These are phyloP conservation scores for Narcine bancroftii DNA, from an alignment of 2,113 vertebrate genomes.

Conservation along the genomic window DNA sequence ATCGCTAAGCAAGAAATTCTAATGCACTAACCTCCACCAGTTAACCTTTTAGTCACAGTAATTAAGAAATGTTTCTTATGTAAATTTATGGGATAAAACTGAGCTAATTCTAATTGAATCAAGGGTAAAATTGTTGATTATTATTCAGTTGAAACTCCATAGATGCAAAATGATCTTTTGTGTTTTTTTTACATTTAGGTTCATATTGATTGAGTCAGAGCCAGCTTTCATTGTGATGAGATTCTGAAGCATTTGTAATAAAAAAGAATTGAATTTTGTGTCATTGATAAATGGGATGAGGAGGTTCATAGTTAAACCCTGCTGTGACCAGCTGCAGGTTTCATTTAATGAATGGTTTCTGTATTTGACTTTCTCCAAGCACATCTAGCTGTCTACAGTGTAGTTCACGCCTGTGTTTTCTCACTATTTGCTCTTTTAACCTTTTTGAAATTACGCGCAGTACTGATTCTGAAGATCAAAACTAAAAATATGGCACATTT, in stretches of 20 bases:
- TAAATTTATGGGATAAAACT: neutral
- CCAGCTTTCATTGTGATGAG: neutral
- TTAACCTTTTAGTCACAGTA: neutral
- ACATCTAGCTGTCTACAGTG: neutral
- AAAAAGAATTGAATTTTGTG: neutral
- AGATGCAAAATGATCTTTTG: neutral
- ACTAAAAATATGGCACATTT: neutral
- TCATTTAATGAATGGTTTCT: constrained; percentile 20
- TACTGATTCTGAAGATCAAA: neutral
- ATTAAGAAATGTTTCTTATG: neutral
- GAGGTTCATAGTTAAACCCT: constrained; percentile 21
- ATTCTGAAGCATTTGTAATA: neutral
- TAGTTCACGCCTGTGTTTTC: neutral
- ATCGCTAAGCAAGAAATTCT: neutral
- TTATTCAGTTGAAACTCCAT: neutral
- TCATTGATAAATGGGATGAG: constrained; percentile 10
- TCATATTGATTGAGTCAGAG: neutral
- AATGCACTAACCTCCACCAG: neutral
- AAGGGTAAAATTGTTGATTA: neutral
- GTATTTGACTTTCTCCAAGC: neutral
- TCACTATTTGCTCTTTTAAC: constrained; percentile 18
- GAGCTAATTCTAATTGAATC: neutral
- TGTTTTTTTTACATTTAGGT: neutral
- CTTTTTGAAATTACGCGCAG: neutral
- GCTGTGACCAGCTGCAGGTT: constrained; percentile 34